Evolutionary conservation across 2,113 vertebrate genomes (phyloP).

Genomic region (Toxotes jaculatrix): DNA sequence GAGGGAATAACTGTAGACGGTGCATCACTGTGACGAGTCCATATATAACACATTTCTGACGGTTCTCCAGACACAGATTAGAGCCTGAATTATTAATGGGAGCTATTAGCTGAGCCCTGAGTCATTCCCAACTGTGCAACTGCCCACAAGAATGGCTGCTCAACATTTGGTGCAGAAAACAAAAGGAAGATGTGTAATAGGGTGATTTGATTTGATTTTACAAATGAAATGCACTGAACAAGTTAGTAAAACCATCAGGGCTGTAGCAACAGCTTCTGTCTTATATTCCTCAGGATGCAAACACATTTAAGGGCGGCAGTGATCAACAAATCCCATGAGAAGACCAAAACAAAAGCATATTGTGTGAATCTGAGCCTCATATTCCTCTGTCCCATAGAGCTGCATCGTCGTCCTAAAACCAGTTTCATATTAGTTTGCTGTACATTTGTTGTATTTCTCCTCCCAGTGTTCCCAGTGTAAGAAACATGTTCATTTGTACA

Average conservation of each 20-base stretch:
- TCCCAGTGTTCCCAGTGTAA: too few relatives aligned
- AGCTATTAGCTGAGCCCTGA: conserved; percentile 68
- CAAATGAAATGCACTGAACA: not conserved
- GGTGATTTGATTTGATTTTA: conserved; percentile 7
- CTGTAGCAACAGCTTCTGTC: not conserved
- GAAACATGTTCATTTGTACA: too few relatives aligned
- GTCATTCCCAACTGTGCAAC: conserved; percentile 39
- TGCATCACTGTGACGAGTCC: conserved; percentile 56
- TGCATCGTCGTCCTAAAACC: too few relatives aligned
- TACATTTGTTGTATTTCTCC: too few relatives aligned
- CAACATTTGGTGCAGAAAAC: not conserved
- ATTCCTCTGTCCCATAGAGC: too few relatives aligned
- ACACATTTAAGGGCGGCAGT: not conserved
- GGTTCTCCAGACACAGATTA: conserved; percentile 78
- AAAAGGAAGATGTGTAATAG: not conserved
- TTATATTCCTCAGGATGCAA: not conserved
- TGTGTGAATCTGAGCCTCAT: not conserved
- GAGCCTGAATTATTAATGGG: conserved; percentile 78
- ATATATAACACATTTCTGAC: conserved; percentile 61
- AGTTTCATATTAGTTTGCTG: too few relatives aligned
- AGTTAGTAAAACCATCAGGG: not conserved
- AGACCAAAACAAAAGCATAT: too few relatives aligned
- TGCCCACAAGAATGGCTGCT: conserved; percentile 19
- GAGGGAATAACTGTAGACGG: conserved; percentile 10
- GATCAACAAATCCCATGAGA: too few relatives aligned